Conservation (phyloP, 2,888 invertebrate genomes). For the Philereme vetulata region DNA sequence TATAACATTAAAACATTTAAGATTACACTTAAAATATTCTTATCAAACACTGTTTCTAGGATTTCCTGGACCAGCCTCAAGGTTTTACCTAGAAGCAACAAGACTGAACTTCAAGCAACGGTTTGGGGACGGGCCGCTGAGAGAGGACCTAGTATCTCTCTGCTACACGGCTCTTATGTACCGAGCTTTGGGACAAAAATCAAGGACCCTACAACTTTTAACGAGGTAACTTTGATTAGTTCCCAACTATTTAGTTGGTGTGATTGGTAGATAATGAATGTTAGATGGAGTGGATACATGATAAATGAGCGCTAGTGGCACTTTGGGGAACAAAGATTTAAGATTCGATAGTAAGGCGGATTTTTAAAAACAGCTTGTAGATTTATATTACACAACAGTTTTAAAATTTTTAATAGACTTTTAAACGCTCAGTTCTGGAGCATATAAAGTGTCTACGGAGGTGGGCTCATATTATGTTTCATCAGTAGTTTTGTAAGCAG, state of each 20-base stretch:
- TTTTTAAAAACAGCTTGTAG: not conserved
- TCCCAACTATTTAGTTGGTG: slow-evolving; percentile 11
- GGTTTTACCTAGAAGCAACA: slow-evolving; percentile 72
- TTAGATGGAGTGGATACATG: slow-evolving; percentile 13
- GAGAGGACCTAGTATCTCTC: slow-evolving; percentile 84
- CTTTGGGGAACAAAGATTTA: not conserved
- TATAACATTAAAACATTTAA: too few species aligned
- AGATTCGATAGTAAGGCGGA: not conserved
- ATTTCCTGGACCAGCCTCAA: slow-evolving; percentile 61
- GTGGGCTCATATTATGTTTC: too few species aligned
- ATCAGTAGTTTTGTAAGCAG: too few species aligned
- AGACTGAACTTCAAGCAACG: slow-evolving; percentile 68
- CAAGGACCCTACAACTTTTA: slow-evolving; percentile 84
- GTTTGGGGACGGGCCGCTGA: slow-evolving; percentile 62
- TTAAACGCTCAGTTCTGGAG: too few species aligned
- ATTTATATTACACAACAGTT: too few species aligned
- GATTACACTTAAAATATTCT: not conserved
- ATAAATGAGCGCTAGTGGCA: slow-evolving; percentile 7
- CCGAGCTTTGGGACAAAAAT: slow-evolving; percentile 86
- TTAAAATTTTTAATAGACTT: too few species aligned
- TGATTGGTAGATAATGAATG: slow-evolving; percentile 22
- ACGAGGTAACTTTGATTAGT: slow-evolving; percentile 79
- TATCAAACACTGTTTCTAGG: slow-evolving; percentile 48
- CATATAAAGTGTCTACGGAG: too few species aligned
- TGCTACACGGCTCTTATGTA: slow-evolving; percentile 86